phyloP scores from a whole-genome alignment of 2,888 invertebrate genomes.

The Drosophila koepferae region DNA sequence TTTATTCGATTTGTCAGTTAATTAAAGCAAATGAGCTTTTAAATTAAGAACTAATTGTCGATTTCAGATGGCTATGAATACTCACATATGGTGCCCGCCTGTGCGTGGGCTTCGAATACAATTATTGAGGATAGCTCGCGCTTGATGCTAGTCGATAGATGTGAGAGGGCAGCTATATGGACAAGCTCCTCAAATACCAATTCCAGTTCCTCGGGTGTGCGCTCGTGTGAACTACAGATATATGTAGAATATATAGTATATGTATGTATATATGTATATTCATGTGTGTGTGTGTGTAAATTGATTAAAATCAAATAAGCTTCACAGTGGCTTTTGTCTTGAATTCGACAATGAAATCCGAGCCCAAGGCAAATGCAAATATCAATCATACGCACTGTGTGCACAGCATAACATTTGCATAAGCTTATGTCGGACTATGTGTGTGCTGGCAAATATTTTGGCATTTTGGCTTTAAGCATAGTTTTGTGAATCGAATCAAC shows the following conservation, averaged over 20 bases:
- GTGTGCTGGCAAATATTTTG: neutral
- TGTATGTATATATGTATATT: neutral
- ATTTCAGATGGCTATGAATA: constrained; percentile 60
- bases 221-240: constrained; percentile 88
- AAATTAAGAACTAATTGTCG: constrained; percentile 16
- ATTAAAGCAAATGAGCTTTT: constrained; percentile 30
- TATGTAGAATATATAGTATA: neutral
- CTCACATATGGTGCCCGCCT: constrained; percentile 91
- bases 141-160: constrained; percentile 93
- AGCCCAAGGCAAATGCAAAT: constrained; percentile 22
- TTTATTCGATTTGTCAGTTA: constrained; percentile 19
- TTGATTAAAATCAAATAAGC: constrained; percentile 56
- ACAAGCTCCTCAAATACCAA: constrained; percentile 93
- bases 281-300: constrained; percentile 7
- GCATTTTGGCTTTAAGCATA: constrained; percentile 20
- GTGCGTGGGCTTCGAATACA: constrained; percentile 92
- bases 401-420: neutral
- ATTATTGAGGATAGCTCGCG: constrained; percentile 92
- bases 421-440: neutral
- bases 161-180: constrained; percentile 92
- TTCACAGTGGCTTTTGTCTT: constrained; percentile 17
- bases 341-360: constrained; percentile 22
- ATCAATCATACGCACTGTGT: constrained; percentile 29
- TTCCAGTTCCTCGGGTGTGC: constrained; percentile 92
- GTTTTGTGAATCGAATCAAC: constrained; percentile 6